These are phyloP conservation scores for Megaptera novaeangliae DNA, from an alignment of 2,113 vertebrate genomes.

Conservation along the genomic window DNA sequence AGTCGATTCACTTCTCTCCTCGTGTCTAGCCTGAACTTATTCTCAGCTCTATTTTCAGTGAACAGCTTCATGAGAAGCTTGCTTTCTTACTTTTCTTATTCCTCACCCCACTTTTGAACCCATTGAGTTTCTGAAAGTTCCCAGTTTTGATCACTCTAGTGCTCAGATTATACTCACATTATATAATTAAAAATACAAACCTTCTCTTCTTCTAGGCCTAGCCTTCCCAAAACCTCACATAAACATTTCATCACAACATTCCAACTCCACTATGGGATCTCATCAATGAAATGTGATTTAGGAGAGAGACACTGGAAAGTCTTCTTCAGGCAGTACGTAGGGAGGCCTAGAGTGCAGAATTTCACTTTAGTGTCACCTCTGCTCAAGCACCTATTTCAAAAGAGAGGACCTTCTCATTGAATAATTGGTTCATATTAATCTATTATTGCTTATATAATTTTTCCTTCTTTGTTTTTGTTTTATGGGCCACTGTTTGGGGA, in stretches of 20 bases:
- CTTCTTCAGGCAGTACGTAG: background rate
- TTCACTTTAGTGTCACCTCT: background rate
- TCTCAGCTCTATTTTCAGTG: background rate
- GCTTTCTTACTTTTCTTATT: background rate
- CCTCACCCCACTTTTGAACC: background rate
- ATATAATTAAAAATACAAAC: background rate
- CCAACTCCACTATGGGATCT: background rate
- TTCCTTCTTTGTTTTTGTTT: background rate
- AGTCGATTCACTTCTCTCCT: background rate
- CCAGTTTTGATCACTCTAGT: background rate
- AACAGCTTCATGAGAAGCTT: background rate
- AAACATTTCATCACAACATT: background rate
- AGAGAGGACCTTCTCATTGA: background rate
- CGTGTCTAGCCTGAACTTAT: background rate
- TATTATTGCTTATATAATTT: background rate
- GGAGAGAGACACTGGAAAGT: background rate
- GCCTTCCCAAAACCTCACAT: background rate
- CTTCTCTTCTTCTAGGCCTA: background rate
- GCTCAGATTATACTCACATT: too few species aligned
- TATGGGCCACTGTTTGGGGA: background rate
- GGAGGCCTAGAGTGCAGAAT: background rate
- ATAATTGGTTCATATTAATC: background rate
- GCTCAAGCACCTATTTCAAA: background rate
- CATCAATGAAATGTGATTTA: background rate
- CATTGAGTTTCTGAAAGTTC: background rate